phyloP scores from a whole-genome alignment of 2,888 invertebrate genomes.

The Hyles lineata region DNA sequence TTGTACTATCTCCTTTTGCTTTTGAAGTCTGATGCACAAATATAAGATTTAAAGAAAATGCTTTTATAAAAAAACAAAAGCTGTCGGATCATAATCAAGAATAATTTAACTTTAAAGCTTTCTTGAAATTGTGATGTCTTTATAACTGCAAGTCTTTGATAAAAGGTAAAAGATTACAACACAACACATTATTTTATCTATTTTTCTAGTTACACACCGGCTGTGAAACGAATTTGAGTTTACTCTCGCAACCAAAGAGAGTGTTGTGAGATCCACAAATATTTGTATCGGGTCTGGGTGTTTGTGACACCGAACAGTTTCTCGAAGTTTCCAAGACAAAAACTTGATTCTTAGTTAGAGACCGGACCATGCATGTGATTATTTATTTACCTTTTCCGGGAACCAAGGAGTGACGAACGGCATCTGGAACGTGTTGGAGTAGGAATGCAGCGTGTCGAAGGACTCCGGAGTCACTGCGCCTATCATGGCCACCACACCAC shows the following conservation, averaged over 20 bases:
- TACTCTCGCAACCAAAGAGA: too few relatives aligned
- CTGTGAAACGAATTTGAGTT: too few relatives aligned
- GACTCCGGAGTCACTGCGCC: conserved; percentile 96
- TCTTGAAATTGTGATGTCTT: not conserved
- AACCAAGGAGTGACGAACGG: conserved; percentile 97
- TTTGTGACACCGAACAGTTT: too few relatives aligned
- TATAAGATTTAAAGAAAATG: not conserved
- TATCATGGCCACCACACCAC: conserved; percentile 94
- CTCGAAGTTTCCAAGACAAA: too few relatives aligned
- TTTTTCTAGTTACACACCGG: too few relatives aligned
- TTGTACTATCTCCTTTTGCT: not conserved
- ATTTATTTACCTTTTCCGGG: conserved; percentile 90
- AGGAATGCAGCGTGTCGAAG: conserved; percentile 95
- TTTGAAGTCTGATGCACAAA: not conserved
- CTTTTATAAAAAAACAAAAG: not conserved
- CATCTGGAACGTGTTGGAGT: conserved; percentile 97
- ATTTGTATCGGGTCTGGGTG: too few relatives aligned
- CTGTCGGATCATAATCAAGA: not conserved
- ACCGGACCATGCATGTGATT: not conserved
- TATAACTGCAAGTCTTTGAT: not conserved
- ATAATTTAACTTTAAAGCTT: not conserved
- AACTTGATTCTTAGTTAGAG: too few relatives aligned
- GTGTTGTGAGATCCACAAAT: too few relatives aligned
- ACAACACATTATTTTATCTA: too few relatives aligned
- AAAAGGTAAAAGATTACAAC: not conserved